These are phyloP conservation scores for Acheta domesticus DNA, from an alignment of 2,888 invertebrate species.

Conservation along the genomic window DNA sequence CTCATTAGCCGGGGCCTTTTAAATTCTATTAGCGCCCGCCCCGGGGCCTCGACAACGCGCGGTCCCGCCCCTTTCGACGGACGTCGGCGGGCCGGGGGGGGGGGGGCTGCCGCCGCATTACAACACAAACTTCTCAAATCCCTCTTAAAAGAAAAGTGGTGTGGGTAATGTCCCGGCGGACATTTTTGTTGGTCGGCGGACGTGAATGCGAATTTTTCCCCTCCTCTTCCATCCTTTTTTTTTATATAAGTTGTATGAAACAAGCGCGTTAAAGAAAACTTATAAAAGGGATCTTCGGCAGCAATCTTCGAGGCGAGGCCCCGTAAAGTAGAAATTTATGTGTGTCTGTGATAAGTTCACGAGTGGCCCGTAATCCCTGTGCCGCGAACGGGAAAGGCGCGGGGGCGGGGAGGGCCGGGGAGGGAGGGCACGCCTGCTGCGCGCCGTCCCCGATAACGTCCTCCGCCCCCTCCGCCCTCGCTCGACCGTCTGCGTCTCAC, in stretches of 20 bases:
- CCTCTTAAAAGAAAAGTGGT: constrained; percentile 23
- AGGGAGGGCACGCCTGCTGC: background rate
- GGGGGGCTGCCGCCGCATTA: background rate
- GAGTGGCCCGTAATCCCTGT: constrained; percentile 46
- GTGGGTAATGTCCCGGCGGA: constrained; percentile 27
- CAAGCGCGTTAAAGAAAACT: background rate
- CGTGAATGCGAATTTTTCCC: constrained; percentile 29
- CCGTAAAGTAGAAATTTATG: constrained; percentile 37
- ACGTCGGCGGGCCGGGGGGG: too few relatives aligned
- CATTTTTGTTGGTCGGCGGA: constrained; percentile 19
- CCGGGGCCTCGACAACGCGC: background rate
- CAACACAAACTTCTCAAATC: constrained; percentile 20
- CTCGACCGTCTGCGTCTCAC: background rate
- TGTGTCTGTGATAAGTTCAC: constrained; percentile 33
- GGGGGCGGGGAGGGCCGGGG: background rate
- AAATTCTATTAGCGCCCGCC: background rate
- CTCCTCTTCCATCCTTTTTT: background rate
- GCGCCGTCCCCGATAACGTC: background rate
- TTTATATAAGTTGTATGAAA: constrained; percentile 24
- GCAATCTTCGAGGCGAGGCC: constrained; percentile 31
- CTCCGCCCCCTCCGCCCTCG: background rate
- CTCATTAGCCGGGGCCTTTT: background rate
- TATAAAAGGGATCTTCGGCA: constrained; percentile 28
- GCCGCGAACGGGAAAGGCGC: background rate
- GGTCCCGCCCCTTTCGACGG: too few relatives aligned